Conservation (phyloP, 2,797 vertebrate genomes). For the Heterohyrax brucei region DNA sequence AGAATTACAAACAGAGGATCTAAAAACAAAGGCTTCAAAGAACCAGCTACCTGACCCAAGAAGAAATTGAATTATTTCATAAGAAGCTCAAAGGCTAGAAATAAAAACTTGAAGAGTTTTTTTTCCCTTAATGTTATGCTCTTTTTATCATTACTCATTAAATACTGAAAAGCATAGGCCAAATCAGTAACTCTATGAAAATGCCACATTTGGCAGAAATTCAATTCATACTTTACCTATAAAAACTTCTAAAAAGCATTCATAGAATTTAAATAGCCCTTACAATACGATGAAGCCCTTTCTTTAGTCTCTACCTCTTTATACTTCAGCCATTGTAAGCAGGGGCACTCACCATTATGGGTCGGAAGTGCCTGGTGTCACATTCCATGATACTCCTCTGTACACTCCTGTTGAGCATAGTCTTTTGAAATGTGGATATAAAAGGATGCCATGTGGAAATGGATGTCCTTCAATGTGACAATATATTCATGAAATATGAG, state of each 20-base stretch:
- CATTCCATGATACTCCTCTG: rapidly evolving
- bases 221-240: slow-evolving; percentile 8
- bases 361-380: background rate
- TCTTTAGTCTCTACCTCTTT: background rate
- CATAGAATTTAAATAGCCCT: background rate
- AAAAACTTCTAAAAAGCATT: background rate
- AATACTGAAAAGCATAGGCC: background rate
- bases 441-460: background rate
- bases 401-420: background rate
- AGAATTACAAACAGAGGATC: slow-evolving; percentile 73
- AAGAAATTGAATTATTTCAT: slow-evolving; percentile 68
- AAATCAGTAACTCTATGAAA: slow-evolving; percentile 39
- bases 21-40: slow-evolving; percentile 81
- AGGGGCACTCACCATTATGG: background rate
- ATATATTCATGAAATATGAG: background rate
- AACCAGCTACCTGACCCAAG: slow-evolving; percentile 30
- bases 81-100: slow-evolving; percentile 54
- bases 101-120: slow-evolving; percentile 31
- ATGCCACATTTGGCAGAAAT: slow-evolving; percentile 58
- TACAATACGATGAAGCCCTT: background rate
- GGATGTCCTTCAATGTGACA: background rate
- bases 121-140: slow-evolving; percentile 2
- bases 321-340: background rate
- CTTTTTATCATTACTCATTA: slow-evolving; percentile 30
- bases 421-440: background rate